A percentile compares a stretch with the other conserved stretches of the same genome.
These are phyloP conservation scores for Falco biarmicus DNA, from an alignment of 2,797 vertebrate species.

Conservation along the genomic window DNA sequence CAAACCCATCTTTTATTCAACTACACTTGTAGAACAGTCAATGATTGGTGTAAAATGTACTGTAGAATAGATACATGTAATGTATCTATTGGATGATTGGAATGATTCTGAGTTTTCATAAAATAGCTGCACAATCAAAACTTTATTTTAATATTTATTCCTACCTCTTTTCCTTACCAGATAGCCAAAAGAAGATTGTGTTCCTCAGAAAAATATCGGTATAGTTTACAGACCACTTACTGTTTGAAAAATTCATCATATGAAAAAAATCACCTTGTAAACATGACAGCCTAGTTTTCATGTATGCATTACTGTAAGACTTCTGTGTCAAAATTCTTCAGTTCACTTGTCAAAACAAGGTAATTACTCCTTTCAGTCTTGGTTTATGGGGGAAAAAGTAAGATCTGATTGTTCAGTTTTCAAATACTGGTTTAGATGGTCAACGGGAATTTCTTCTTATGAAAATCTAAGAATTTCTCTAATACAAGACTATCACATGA, in stretches of 20 bases:
- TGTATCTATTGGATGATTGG: neutral
- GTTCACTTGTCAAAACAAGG: slow-evolving; percentile 71
- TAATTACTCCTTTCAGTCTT: slow-evolving; percentile 57
- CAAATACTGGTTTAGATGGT: slow-evolving; percentile 18
- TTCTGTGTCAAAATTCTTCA: slow-evolving; percentile 46
- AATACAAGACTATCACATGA: neutral
- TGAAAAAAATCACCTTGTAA: slow-evolving; percentile 65
- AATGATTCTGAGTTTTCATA: neutral
- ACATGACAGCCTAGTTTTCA: slow-evolving; percentile 67
- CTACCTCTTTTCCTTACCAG: neutral
- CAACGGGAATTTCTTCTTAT: neutral
- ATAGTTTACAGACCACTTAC: slow-evolving; percentile 13
- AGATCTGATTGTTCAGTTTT: slow-evolving; percentile 12
- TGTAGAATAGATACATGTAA: neutral
- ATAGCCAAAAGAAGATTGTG: neutral
- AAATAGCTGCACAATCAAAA: neutral
- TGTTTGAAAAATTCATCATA: slow-evolving; percentile 50
- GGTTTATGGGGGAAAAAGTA: slow-evolving; percentile 14
- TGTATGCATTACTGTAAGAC: slow-evolving; percentile 41
- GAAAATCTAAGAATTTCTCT: neutral
- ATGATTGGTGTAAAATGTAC: neutral
- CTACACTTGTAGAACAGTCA: neutral
- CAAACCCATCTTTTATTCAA: neutral
- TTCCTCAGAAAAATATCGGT: neutral
- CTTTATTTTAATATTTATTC: neutral